A percentile compares a stretch with the other conserved stretches of the same genome.
These are phyloP conservation scores for Lepus timidus DNA, from an alignment of 2,113 vertebrate species.

Conservation along the genomic window DNA sequence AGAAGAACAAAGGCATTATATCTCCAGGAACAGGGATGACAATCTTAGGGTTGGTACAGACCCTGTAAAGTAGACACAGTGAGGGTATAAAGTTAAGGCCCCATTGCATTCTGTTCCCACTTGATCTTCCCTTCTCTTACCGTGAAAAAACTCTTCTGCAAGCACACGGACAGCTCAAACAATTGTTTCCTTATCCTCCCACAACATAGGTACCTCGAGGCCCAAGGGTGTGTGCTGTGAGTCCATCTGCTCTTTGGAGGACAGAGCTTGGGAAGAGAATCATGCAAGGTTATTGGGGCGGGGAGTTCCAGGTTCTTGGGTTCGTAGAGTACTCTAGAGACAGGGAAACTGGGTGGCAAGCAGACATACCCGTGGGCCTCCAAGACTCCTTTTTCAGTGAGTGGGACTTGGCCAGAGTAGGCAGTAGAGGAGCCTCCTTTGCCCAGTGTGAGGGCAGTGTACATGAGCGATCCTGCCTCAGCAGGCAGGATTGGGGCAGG, in stretches of 20 bases:
- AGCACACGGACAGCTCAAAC: accelerated
- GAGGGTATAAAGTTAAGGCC: background rate
- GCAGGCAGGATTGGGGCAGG: background rate
- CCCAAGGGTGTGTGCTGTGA: accelerated
- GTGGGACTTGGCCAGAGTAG: background rate
- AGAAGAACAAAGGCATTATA: background rate
- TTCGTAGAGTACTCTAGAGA: background rate
- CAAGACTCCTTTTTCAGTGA: background rate
- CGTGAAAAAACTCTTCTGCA: background rate
- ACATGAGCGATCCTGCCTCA: background rate
- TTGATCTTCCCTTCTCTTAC: background rate
- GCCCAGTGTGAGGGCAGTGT: background rate
- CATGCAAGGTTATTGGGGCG: background rate
- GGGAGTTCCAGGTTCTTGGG: background rate
- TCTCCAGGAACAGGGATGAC: background rate
- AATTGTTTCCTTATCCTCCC: background rate
- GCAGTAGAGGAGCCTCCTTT: background rate
- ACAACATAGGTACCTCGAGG: background rate
- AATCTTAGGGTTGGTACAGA: background rate
- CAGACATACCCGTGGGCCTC: background rate
- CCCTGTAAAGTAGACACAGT: background rate
- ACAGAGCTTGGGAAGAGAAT: background rate
- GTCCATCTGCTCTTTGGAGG: background rate
- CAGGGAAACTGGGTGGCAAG: background rate
- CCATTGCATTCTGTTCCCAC: background rate